Evolutionary conservation across 2,888 invertebrate species (phyloP).

Genomic region (Steinernema carpocapsae): DNA sequence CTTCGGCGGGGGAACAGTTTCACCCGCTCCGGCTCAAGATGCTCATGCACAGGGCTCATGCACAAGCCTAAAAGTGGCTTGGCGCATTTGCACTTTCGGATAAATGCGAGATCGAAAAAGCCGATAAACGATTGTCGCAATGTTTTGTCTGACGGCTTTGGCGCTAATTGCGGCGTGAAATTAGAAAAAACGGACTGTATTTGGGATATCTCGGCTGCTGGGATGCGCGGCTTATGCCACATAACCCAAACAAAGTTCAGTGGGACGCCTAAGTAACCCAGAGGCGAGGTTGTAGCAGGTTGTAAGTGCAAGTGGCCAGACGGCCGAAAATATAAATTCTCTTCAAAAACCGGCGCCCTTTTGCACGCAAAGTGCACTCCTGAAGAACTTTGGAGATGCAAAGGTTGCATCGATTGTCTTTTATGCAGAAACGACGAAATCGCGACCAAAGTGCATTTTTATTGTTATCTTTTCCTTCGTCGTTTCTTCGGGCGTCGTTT

Average conservation of each 20-base stretch:
- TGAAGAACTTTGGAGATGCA: too few relatives aligned
- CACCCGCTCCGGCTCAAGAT: background rate
- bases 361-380: too few relatives aligned
- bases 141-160: slow-evolving; percentile 22
- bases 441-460: too few relatives aligned
- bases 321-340: too few relatives aligned
- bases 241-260: background rate
- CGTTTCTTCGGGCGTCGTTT: too few relatives aligned
- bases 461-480: too few relatives aligned
- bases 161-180: slow-evolving; percentile 34
- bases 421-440: too few relatives aligned
- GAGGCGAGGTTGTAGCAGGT: too few relatives aligned
- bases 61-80: background rate
- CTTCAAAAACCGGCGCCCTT: too few relatives aligned
- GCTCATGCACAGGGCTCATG: background rate
- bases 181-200: slow-evolving; percentile 11
- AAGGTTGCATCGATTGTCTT: too few relatives aligned
- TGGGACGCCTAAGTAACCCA: too few relatives aligned
- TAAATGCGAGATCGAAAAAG: slow-evolving; percentile 15
- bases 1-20: background rate
- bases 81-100: slow-evolving; percentile 25
- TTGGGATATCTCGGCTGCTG: slow-evolving; percentile 15
- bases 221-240: background rate
- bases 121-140: slow-evolving; percentile 30
- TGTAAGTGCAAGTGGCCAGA: too few relatives aligned